These are phyloP conservation scores for Helarctos malayanus DNA, from an alignment of 2,797 vertebrate species.

Conservation along the genomic window DNA sequence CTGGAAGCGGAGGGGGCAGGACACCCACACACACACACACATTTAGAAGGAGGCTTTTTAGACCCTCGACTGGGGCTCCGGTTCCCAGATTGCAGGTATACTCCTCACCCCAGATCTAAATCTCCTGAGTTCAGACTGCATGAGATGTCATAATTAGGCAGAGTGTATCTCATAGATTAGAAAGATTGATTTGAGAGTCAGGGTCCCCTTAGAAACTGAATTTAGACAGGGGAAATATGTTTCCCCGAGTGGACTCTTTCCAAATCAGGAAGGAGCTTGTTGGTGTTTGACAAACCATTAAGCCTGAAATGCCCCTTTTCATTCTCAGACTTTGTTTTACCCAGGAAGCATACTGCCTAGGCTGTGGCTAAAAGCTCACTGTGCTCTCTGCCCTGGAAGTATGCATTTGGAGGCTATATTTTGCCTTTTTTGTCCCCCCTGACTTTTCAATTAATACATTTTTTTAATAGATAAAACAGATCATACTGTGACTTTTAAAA, in stretches of 20 bases:
- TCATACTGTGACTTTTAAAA: slow-evolving; percentile 90
- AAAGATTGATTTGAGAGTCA: slow-evolving; percentile 61
- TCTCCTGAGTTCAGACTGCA: background rate
- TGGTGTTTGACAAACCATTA: slow-evolving; percentile 55
- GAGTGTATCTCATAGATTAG: background rate
- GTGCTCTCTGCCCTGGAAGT: slow-evolving; percentile 72
- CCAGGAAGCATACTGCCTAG: slow-evolving; percentile 66
- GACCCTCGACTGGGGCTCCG: background rate
- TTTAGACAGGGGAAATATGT: slow-evolving; percentile 39
- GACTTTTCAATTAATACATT: slow-evolving; percentile 89
- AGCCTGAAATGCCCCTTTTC: slow-evolving; percentile 63
- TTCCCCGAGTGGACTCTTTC: slow-evolving; percentile 57
- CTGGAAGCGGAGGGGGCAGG: background rate
- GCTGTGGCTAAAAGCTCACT: slow-evolving; percentile 59
- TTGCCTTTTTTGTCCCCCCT: slow-evolving; percentile 81
- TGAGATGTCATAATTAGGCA: background rate
- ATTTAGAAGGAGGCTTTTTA: background rate
- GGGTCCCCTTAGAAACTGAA: slow-evolving; percentile 35
- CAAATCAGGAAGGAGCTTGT: slow-evolving; percentile 31
- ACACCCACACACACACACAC: background rate
- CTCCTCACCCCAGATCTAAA: background rate
- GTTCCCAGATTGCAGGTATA: background rate
- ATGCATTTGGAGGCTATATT: slow-evolving; percentile 73
- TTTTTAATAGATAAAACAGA: slow-evolving; percentile 90
- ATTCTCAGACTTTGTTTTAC: slow-evolving; percentile 69